Evolutionary conservation across 2,888 invertebrate genomes (phyloP).

Genomic region (Formica aserva): DNA sequence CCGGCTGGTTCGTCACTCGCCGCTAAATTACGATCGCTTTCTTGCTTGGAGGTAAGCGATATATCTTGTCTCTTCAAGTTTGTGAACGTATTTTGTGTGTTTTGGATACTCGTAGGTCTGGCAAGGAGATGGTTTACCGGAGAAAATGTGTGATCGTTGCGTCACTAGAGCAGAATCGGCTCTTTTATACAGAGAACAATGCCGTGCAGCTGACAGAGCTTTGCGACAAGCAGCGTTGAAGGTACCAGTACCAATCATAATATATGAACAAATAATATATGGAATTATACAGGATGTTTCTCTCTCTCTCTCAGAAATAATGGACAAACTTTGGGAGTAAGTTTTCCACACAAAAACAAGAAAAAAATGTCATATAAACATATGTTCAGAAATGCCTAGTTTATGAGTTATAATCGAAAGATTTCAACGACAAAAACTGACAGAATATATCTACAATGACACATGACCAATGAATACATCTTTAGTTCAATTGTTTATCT

Average conservation of each 20-base stretch:
- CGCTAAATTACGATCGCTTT: conserved; percentile 84
- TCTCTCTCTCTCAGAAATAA: no score
- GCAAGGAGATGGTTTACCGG: conserved; percentile 84
- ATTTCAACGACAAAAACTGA: no score
- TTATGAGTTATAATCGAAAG: no score
- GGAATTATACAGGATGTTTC: no score
- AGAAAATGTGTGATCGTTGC: conserved; percentile 84
- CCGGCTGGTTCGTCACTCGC: conserved; percentile 84
- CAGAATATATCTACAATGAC: no score
- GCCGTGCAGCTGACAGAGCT: conserved; percentile 83
- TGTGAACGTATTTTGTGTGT: not conserved
- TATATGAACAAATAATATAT: not conserved
- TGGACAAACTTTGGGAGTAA: no score
- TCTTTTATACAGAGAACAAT: conserved; percentile 83
- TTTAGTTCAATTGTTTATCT: no score
- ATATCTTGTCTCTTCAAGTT: not conserved
- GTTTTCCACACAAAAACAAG: no score
- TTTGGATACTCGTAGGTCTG: conserved; percentile 77
- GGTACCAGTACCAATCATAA: conserved; percentile 64
- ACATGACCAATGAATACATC: no score
- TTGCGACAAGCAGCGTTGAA: conserved; percentile 83
- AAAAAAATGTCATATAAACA: no score
- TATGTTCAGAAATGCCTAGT: no score
- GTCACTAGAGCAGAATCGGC: conserved; percentile 84
- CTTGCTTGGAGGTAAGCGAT: conserved; percentile 81